Evolutionary conservation across 2,888 invertebrate genomes (phyloP).

Genomic region (Colostygia pectinataria): DNA sequence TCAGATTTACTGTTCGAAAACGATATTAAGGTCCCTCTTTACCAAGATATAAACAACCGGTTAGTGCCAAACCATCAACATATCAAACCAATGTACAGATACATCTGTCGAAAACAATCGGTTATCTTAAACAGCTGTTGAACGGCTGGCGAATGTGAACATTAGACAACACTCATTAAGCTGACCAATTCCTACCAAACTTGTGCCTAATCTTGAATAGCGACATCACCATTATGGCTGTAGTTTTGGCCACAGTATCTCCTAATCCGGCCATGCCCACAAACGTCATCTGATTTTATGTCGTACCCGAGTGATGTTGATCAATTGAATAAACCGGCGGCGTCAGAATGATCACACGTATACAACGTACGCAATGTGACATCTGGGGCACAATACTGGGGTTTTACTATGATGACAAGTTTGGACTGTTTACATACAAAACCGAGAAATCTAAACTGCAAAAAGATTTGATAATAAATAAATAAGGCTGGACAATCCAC

Average conservation of each 20-base stretch:
- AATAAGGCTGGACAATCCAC: too few species aligned
- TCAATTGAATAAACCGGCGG: conserved; percentile 56
- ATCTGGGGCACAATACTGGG: too few species aligned
- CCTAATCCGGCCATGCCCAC: conserved; percentile 13
- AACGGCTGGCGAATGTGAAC: background rate
- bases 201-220: conserved; percentile 2
- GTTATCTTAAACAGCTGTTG: too few species aligned
- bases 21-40: background rate
- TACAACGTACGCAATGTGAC: too few species aligned
- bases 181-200: background rate
- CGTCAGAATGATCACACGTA: too few species aligned
- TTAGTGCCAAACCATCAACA: background rate
- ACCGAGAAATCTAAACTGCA: too few species aligned
- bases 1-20: conserved; percentile 3
- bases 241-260: conserved; percentile 1
- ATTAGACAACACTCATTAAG: background rate
- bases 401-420: too few species aligned
- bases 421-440: too few species aligned
- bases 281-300: conserved; percentile 19
- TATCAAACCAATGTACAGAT: too few species aligned
- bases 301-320: conserved; percentile 32
- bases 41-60: background rate
- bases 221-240: background rate
- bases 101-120: too few species aligned
- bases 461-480: too few species aligned